Percentiles rank a stretch among this genome's conserved stretches.
These are phyloP conservation scores for Xestia rhomboidea DNA, from an alignment of 2,888 invertebrate species.

Conservation along the genomic window DNA sequence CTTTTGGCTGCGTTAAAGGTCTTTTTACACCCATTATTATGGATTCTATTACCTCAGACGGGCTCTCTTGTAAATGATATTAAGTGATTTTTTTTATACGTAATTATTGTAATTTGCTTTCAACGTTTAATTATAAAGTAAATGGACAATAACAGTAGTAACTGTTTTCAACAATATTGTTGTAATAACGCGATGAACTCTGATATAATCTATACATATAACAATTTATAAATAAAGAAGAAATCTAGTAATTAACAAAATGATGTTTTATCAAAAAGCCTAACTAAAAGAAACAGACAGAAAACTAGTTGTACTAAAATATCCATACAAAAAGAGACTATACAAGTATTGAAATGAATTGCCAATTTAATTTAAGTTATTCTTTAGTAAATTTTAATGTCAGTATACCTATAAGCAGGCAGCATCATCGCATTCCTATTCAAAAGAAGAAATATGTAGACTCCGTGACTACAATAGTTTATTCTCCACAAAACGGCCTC, in stretches of 20 bases:
- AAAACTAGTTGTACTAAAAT: conserved; percentile 1
- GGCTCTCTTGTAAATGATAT: conserved; percentile 27
- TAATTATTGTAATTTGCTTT: neutral
- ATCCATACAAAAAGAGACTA: neutral
- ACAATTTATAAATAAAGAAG: neutral
- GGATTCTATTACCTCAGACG: conserved; percentile 3
- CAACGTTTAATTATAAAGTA: neutral
- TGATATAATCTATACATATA: no score
- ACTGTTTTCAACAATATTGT: neutral
- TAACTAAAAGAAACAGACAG: neutral
- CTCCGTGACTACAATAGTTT: no score
- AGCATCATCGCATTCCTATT: neutral
- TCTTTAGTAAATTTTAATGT: neutral
- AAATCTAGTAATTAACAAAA: neutral
- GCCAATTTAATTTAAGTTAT: conserved; percentile 33
- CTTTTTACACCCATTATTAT: neutral
- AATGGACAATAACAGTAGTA: neutral
- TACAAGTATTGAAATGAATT: conserved; percentile 20
- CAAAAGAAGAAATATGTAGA: neutral
- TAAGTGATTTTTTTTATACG: neutral
- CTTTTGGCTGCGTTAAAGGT: neutral
- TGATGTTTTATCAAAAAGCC: neutral
- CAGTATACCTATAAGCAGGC: conserved; percentile 11
- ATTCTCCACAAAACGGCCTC: no score
- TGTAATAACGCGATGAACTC: neutral